These are phyloP conservation scores for Agrypnus murinus DNA, from an alignment of 2,888 invertebrate genomes.

Conservation along the genomic window DNA sequence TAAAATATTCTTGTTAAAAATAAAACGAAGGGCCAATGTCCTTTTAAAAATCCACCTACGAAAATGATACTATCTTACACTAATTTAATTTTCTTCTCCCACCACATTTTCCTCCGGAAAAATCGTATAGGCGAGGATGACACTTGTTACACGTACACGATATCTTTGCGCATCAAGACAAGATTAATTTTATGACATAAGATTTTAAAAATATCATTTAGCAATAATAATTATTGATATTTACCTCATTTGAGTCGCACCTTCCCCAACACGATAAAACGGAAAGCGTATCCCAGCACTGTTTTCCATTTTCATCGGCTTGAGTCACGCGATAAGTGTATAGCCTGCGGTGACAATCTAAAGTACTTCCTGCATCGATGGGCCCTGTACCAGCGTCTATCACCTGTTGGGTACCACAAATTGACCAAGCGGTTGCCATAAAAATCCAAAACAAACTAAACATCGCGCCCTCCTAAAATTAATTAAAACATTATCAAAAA, in stretches of 20 bases:
- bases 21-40: too few relatives aligned
- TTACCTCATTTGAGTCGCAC: constrained; percentile 89
- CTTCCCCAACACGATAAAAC: constrained; percentile 88
- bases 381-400: constrained; percentile 60
- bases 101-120: too few relatives aligned
- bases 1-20: too few relatives aligned
- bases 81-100: too few relatives aligned
- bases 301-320: constrained; percentile 77
- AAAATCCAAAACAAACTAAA: constrained; percentile 37
- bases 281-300: constrained; percentile 84
- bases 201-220: too few relatives aligned
- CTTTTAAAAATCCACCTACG: too few relatives aligned
- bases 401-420: constrained; percentile 53
- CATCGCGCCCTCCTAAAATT: constrained; percentile 31
- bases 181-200: too few relatives aligned
- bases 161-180: too few relatives aligned
- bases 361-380: constrained; percentile 69
- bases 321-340: constrained; percentile 81
- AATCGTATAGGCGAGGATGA: too few relatives aligned
- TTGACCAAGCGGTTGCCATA: constrained; percentile 1
- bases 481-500: not conserved
- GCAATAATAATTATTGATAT: too few relatives aligned
- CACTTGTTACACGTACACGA: too few relatives aligned
- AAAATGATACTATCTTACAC: too few relatives aligned
- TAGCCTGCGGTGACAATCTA: constrained; percentile 80